Evolutionary conservation across 2,797 vertebrate species (phyloP).

Genomic region (Trachurus trachurus): DNA sequence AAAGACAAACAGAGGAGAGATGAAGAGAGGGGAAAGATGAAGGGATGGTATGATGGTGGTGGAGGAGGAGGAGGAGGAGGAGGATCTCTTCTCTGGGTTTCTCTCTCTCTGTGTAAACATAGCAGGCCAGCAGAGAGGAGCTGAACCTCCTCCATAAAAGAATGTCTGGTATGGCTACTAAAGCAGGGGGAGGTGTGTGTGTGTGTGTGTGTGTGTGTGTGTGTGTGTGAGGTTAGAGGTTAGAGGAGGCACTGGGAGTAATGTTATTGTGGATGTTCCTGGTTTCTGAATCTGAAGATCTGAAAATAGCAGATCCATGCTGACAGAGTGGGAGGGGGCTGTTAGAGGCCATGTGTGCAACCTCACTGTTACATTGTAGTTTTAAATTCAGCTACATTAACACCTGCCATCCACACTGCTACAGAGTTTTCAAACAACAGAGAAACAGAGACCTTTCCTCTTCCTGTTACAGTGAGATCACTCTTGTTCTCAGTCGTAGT

Average conservation of each 20-base stretch:
- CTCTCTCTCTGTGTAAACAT: constrained; percentile 63
- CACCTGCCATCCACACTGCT: no score
- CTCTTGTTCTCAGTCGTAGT: no score
- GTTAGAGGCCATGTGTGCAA: no score
- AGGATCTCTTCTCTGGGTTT: constrained; percentile 33
- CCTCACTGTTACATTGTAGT: no score
- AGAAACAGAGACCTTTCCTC: no score
- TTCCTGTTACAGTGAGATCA: no score
- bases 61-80: constrained; percentile 43
- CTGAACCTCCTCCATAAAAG: constrained; percentile 60
- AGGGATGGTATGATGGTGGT: constrained; percentile 43
- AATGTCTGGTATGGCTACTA: constrained; percentile 80
- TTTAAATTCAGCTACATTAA: no score
- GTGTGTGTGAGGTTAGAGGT: constrained; percentile 44
- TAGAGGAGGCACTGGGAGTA: constrained; percentile 45
- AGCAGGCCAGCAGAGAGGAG: constrained; percentile 61
- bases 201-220: constrained; percentile 26
- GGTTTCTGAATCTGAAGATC: constrained; percentile 51
- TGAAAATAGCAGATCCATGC: constrained; percentile 26
- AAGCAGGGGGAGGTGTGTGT: constrained; percentile 61
- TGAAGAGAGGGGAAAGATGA: constrained; percentile 32
- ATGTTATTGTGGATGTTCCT: constrained; percentile 26
- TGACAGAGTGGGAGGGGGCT: background rate
- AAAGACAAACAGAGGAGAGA: constrained; percentile 55
- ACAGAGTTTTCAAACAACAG: no score